Conservation (phyloP, 2,113 vertebrate species). For the Mesocricetus auratus region DNA sequence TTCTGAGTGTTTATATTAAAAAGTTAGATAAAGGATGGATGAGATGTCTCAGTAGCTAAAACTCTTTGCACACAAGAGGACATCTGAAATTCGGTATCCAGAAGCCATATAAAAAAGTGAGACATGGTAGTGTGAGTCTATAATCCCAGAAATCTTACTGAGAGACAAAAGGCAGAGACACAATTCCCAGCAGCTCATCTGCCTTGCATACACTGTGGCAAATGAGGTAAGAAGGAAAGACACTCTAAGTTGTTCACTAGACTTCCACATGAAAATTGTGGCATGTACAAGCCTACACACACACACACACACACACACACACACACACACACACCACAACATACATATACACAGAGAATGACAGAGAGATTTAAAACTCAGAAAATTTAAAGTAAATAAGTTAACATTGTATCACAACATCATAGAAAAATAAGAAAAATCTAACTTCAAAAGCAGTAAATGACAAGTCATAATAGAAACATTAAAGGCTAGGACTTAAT, state of each 20-base stretch:
- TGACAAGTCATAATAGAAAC: background rate
- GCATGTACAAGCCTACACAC: background rate
- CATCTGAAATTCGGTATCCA: background rate
- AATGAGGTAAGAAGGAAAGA: background rate
- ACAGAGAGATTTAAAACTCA: background rate
- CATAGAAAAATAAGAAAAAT: background rate
- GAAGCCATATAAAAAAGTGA: background rate
- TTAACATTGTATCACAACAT: background rate
- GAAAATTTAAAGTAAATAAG: background rate
- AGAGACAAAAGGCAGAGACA: background rate
- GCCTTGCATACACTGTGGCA: background rate
- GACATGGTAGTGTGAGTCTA: background rate
- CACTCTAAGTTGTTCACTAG: background rate
- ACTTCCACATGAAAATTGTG: background rate
- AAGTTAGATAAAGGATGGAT: background rate
- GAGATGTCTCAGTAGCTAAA: background rate
- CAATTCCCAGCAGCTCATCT: background rate
- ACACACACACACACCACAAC: background rate
- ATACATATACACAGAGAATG: too few relatives aligned
- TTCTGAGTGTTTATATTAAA: background rate
- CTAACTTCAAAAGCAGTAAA: background rate
- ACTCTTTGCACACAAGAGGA: background rate
- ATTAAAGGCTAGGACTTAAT: background rate
- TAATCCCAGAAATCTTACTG: background rate
- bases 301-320: background rate